Percentiles rank a stretch among this genome's conserved stretches.
These are phyloP conservation scores for Pipistrellus pygmaeus DNA, from an alignment of 2,797 vertebrate species.

Conservation along the genomic window DNA sequence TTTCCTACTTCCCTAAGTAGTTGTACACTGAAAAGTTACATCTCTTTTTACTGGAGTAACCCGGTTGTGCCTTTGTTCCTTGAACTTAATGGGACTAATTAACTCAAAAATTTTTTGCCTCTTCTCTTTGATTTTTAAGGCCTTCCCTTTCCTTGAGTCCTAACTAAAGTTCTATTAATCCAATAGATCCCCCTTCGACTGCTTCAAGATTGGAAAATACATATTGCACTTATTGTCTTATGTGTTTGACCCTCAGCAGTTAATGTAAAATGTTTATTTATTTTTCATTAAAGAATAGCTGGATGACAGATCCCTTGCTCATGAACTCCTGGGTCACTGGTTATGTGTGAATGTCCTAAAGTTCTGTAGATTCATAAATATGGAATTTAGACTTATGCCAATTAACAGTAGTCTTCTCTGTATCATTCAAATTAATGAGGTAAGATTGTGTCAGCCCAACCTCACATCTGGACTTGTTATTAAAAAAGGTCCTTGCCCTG, in stretches of 20 bases:
- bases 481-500: neutral
- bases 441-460: neutral
- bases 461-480: neutral
- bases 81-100: conserved; percentile 35
- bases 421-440: conserved; percentile 53
- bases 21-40: neutral
- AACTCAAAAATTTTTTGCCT: neutral
- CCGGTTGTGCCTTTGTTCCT: neutral
- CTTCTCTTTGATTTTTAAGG: conserved; percentile 42
- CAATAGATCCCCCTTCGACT: neutral
- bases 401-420: neutral
- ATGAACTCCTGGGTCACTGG: neutral
- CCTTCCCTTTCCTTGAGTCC: neutral
- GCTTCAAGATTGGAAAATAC: conserved; percentile 15
- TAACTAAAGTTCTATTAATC: neutral
- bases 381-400: conserved; percentile 35
- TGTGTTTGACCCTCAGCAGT: neutral
- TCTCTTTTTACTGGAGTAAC: neutral
- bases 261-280: conserved; percentile 60
- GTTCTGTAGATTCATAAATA: conserved; percentile 19
- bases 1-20: neutral
- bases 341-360: conserved; percentile 17
- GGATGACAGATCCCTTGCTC: neutral
- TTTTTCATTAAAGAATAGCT: neutral
- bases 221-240: neutral